These are phyloP conservation scores for Pteronotus mesoamericanus DNA, from an alignment of 2,797 vertebrate species.

Conservation along the genomic window DNA sequence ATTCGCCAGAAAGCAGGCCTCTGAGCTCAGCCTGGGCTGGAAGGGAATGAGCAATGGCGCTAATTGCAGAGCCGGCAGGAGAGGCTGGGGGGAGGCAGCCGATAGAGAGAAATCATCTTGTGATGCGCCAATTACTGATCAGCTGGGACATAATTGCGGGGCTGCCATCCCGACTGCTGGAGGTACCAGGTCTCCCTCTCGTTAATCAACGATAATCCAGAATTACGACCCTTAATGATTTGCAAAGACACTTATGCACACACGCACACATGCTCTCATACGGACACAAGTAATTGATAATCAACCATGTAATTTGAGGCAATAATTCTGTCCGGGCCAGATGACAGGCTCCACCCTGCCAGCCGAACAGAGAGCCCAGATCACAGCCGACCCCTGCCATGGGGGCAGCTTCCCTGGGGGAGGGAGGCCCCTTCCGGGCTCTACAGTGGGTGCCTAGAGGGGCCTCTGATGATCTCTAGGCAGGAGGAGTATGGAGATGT, in stretches of 20 bases:
- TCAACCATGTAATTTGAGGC: slow-evolving; percentile 75
- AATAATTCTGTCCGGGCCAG: slow-evolving; percentile 74
- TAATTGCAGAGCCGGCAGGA: slow-evolving; percentile 60
- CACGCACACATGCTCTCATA: slow-evolving; percentile 56
- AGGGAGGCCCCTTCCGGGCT: neutral
- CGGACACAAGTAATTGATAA: slow-evolving; percentile 76
- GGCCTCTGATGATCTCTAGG: neutral
- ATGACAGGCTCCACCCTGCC: slow-evolving; percentile 63
- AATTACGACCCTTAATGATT: slow-evolving; percentile 80
- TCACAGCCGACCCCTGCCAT: neutral
- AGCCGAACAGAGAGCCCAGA: slow-evolving; percentile 39
- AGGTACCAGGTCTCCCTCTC: slow-evolving; percentile 67
- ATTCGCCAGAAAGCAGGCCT: slow-evolving; percentile 23
- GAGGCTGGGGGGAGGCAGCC: slow-evolving; percentile 56
- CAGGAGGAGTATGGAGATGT: neutral
- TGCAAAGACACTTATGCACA: slow-evolving; percentile 72
- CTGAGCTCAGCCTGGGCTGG: neutral
- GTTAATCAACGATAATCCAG: slow-evolving; percentile 74
- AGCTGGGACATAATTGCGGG: slow-evolving; percentile 71
- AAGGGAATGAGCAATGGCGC: slow-evolving; percentile 50
- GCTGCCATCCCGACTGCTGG: slow-evolving; percentile 61
- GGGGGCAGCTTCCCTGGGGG: neutral
- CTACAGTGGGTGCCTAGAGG: neutral
- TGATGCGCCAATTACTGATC: slow-evolving; percentile 73
- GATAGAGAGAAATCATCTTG: slow-evolving; percentile 61